Base-by-base conservation (phyloP, 2,113 vertebrate genomes). In the Micronycteris hirsuta region DNA sequence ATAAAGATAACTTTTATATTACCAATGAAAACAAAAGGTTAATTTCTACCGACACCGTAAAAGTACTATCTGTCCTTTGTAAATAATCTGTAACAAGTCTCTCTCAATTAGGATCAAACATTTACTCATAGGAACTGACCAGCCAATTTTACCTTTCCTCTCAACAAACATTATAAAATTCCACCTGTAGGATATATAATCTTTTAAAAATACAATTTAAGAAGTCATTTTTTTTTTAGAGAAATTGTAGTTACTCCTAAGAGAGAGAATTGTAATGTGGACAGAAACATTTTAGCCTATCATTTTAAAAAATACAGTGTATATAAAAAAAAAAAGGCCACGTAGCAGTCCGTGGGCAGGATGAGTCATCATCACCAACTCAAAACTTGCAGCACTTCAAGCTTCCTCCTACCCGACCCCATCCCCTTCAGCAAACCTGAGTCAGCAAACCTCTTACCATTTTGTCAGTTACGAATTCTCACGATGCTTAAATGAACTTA, bases 361-460 rank as follows among this genome's bases (percentile, higher is more conserved):
- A 94, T 99, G 98, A 99, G 97, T 99, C 98, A 99, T 99, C 98
- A 99, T 94, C 97, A 61, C 36, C 96, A 97, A 97, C 97, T 97
- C 97, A 95, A 97, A 98, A 98, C 97, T 97, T 95, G 97, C 93
- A 58, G 96, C 95, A 96, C 95, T 97, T 97, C 91, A 73, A 89
- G 98, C 95, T 96, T 97, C 98, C 98, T 98, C 97, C 98, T 90
- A 98, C 98, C 97, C 20, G 95, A 96, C 97, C 97, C 97, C 94
- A 96, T 96, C 96, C 95, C 96, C 95, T 95, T 95, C 97, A 94
- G 92, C 97, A 96, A 93, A 38, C 86, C 90, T 97, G 95, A 97
- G 97, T 95, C 98, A 97, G 97, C 94, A 96, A 96, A 97, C 94
- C 80, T 61, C 80, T 61, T 65, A 87, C 91, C 96, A 96, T 82